Base-by-base conservation (phyloP, 2,888 invertebrate species). In the Blastobasis lacticolella region DNA sequence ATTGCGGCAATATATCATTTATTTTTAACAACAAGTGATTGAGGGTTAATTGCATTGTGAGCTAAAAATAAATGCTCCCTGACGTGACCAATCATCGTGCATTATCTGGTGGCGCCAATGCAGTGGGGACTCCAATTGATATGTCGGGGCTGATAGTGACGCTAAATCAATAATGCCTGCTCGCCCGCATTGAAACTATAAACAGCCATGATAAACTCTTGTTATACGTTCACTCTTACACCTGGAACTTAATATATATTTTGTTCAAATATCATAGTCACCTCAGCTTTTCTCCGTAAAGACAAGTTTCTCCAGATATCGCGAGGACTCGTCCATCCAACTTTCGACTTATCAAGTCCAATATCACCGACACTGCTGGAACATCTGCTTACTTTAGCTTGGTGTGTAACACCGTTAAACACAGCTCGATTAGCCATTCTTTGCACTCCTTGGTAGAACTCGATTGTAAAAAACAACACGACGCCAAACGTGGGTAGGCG, bases 261-360 rank as follows among this genome's bases (percentile, higher is more conserved):
- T 23, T 46, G 9, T 38, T 37, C 8, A 46, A 9, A 42, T 37
- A 46, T 10, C 44, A 48, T 62, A 63, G 60, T 77, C 70, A 88
- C 88, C 88, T 88, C 87, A 7, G 80, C 81, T 66, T 87, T 88
- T 63, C 86, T 79, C 54, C 88, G 78, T 58, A 88, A 63, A 42
- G 88, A 88, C 57, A 88, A 75, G 60, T 88, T 88, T 61, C 88
- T 78, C 88, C 88, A 88, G 67, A 88, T 83, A 57, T 88, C 88
- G 46, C 88, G 76, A 45, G 88, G 88, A 71, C 86, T 87, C 36
- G 78, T 82, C 88, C 88, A 88, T 61, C 83, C 87, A 59, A 78
- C 75, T 74, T 87, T 88, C 57, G 78, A 59, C 73, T 84, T 88
- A 71, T 87, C 87, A 61, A 69, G 60, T 49, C 63, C 76, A 65